Percentiles rank a stretch among this genome's conserved stretches.
Conservation (phyloP, 2,888 invertebrate genomes). For the Pyrrhosoma nymphula region DNA sequence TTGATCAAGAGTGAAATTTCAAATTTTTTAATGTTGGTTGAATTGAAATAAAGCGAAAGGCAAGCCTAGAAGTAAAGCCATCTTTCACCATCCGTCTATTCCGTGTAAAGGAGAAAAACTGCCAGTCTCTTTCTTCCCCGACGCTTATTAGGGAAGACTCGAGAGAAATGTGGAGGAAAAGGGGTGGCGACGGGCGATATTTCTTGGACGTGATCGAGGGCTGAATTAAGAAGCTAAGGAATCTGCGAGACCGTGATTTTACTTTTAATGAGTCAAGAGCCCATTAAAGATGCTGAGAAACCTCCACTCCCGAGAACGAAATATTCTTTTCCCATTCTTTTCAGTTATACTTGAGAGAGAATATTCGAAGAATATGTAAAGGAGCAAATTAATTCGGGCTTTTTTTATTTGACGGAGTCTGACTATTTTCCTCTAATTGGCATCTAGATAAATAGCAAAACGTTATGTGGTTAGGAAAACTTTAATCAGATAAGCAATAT, state of each 20-base stretch:
- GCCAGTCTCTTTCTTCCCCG: neutral
- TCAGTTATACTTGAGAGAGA: neutral
- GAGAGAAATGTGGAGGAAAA: neutral
- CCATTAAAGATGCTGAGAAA: neutral
- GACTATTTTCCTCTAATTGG: neutral
- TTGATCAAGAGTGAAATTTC: no score
- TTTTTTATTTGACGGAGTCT: neutral
- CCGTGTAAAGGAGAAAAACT: neutral
- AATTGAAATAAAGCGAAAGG: no score
- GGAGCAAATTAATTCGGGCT: neutral
- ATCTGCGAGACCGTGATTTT: neutral
- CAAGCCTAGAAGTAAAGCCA: no score
- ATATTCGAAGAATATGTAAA: neutral
- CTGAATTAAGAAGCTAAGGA: neutral
- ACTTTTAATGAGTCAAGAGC: conserved; percentile 3
- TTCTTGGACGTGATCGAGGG: neutral
- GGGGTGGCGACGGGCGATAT: neutral
- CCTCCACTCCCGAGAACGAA: neutral
- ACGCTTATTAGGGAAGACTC: neutral
- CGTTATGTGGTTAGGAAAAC: neutral
- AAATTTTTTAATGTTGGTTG: no score
- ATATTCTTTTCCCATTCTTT: neutral
- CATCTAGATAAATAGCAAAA: neutral
- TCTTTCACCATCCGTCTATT: neutral
- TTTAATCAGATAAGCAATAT: no score